Evolutionary conservation across 2,797 vertebrate species (phyloP).

Genomic region (Acipenser ruthenus): DNA sequence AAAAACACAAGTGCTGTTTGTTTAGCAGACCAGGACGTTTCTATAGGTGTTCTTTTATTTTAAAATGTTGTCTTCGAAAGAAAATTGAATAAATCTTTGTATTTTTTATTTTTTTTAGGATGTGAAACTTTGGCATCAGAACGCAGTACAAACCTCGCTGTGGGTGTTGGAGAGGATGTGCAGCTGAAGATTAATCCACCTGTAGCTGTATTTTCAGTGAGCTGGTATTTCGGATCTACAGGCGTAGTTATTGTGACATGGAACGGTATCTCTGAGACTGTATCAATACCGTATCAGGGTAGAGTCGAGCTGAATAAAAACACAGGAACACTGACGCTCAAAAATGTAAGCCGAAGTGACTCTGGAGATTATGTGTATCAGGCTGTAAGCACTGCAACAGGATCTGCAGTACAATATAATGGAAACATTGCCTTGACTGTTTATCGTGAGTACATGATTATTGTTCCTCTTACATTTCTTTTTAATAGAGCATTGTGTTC

Average conservation of each 20-base stretch:
- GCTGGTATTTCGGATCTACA: constrained; percentile 31
- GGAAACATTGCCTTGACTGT: no score
- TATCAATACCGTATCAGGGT: rapidly evolving
- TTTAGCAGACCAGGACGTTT: no score
- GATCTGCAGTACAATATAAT: no score
- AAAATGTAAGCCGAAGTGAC: constrained; percentile 22
- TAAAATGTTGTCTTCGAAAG: no score
- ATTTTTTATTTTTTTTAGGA: no score
- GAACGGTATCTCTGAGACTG: rapidly evolving
- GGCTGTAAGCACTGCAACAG: no score
- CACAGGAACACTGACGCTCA: constrained; percentile 31
- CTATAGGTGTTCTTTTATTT: no score
- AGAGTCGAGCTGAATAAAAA: not conserved
- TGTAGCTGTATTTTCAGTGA: rapidly evolving
- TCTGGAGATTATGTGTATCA: constrained; percentile 43
- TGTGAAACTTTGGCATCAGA: constrained; percentile 22
- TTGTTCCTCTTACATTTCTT: no score
- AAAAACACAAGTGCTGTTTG: no score
- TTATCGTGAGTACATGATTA: no score
- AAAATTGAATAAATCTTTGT: no score
- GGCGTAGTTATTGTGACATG: constrained; percentile 19
- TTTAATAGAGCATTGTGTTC: no score
- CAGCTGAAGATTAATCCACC: constrained; percentile 29
- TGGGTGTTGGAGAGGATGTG: constrained; percentile 37
- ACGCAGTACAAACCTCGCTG: constrained; percentile 35